Evolutionary conservation across 2,113 vertebrate genomes (phyloP), one percentile per base, ranked within the genome.

Genomic region (Ranitomeya variabilis): DNA sequence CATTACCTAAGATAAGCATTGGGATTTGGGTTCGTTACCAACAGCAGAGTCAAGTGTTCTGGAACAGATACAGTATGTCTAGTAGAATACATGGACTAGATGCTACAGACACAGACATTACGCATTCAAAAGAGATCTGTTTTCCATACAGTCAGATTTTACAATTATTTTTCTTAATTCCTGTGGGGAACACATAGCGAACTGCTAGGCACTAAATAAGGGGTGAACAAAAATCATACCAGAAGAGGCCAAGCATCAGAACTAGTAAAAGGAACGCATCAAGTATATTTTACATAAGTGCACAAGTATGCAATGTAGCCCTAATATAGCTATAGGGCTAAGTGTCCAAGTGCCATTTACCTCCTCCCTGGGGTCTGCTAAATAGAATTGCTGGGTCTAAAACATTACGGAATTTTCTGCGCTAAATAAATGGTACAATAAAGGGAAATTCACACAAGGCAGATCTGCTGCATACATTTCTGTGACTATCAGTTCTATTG

Each of bases 1-100:
- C 97, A 97, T 98, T 0, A 99, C 98, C 98, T 99, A 76, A 85
- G 62, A 84, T 3, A 91, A 91, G 90, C 69, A 89, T 87, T 67
- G 13, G 9, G 10, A 55, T 13, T 59, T 57, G 9, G 21, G 45
- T 76, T 52, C 4, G 45, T 45, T 73, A 45, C 71, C 23, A 71
- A 31, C 23, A 71, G 67, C 26, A 74, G 26, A 11, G 73, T 52
- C 73, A 52, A 19, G 37, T 19, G 21, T 76, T 52, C 19, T 52
- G 16, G 9, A 74, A 51, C 31, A 51, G 15, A 76, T 45, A 76
- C 1, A 51, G 16, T 18, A 1, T 45, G 7, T 14, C 13, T 6
- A 71, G 13, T 2, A 14, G 13, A 31, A 74, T 74, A 74, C 26
- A 73, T 26, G 4, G 26, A 37, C 45, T 9, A 76, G 21, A 12